Conservation (phyloP, 2,888 invertebrate genomes). For the Drosophila demipolita region DNA sequence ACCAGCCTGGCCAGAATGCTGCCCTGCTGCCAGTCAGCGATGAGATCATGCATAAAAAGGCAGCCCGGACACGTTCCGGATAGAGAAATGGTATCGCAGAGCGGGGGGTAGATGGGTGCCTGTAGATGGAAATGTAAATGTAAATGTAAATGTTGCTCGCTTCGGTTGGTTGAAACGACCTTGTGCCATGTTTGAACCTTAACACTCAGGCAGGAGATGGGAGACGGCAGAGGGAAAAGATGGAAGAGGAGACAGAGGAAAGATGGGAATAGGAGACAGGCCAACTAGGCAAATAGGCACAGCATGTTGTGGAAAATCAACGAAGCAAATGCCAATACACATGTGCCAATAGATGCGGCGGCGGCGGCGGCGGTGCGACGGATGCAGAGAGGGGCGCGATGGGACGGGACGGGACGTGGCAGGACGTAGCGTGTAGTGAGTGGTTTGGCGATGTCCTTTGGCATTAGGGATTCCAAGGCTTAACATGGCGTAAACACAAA, state of each 20-base stretch:
- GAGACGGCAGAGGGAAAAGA: background rate
- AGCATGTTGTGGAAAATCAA: slow-evolving; percentile 77
- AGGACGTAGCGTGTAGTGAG: slow-evolving; percentile 4
- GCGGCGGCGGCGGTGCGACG: background rate
- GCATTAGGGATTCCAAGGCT: slow-evolving; percentile 81
- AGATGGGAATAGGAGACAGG: background rate
- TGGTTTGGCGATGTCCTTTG: slow-evolving; percentile 60
- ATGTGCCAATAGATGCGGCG: slow-evolving; percentile 49
- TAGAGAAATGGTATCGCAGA: slow-evolving; percentile 2
- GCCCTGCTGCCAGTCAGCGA: slow-evolving; percentile 71
- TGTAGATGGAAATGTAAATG: slow-evolving; percentile 72
- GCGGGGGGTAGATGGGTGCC: slow-evolving; percentile 21
- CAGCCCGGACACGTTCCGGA: slow-evolving; percentile 55
- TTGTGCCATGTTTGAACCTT: slow-evolving; percentile 79
- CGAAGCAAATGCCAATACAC: slow-evolving; percentile 81
- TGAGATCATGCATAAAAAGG: slow-evolving; percentile 79
- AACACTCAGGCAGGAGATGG: slow-evolving; percentile 51
- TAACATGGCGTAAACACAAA: slow-evolving; percentile 81
- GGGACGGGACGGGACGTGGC: background rate
- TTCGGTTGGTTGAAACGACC: slow-evolving; percentile 71
- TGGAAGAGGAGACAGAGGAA: background rate
- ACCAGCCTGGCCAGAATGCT: slow-evolving; percentile 14
- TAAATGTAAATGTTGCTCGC: slow-evolving; percentile 74
- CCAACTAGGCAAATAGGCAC: slow-evolving; percentile 76
- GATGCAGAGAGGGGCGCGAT: slow-evolving; percentile 10